Evolutionary conservation across 2,888 invertebrate genomes (phyloP), one percentile per base, ranked within the genome.

Genomic region (Serrognathus titanus): DNA sequence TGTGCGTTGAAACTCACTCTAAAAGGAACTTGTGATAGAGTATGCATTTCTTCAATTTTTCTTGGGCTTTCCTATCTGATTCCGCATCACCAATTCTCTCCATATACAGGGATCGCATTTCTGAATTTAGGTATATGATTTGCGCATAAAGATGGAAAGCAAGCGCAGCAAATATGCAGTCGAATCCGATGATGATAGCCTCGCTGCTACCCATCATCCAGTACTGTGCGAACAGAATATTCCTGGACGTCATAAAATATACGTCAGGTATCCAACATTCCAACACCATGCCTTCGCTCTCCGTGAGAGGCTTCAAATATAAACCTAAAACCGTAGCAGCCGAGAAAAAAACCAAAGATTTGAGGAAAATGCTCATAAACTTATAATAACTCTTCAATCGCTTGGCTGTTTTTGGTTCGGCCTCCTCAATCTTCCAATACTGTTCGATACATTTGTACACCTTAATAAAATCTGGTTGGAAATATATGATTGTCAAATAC

Each of bases 1-100:
- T 31, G 6, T 31, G 5, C 6, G 6, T 31, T 31, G 24, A 31
- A 31, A 31, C 24, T 31, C 38, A 57, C 57, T 36, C 39, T 53
- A 57, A 49, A 9, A 57, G 39, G 31, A 57, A 53, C 24, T 58
- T 53, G 24, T 58, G 58, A 50, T 58, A 41, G 8, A 8, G 31
- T 11, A 54, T 13, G 36, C 48, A 58, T 13, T n/a, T 49, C 11
- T 49, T 20, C 35, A 57, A 36, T 16, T 36, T 52, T 12, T 16
- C 9, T 13, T 43, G 43, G 1, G 35, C n/a, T 43, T 13, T 13
- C 24, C n/a, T 36, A 11, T 52, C 52, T 20, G 43, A 43, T 20
- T 35, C 20, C 20, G 13, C 40, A 11, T 43, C 49, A 13, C 12
- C n/a, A 1, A 9, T 20, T n/a, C 5, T 12, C 11, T 43, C 20